phyloP scores from a whole-genome alignment of 92 coral and sea anemone species.

The Isaurus tuberculatus region DNA sequence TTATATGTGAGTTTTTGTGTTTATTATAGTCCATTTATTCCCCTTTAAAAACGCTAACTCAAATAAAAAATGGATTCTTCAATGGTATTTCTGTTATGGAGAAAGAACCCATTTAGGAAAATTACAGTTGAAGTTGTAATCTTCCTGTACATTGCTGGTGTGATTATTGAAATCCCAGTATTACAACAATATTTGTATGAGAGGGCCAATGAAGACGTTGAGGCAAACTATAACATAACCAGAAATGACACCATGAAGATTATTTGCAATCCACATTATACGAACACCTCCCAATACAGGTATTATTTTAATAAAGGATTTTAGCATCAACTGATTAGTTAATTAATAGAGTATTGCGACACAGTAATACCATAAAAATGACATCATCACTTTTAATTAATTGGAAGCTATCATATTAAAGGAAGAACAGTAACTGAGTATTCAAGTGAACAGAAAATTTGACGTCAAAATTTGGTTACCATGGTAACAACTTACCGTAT shows the following conservation, averaged over 20 bases:
- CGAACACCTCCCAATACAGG: constrained; percentile 58
- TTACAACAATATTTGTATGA: constrained; percentile 86
- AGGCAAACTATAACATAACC: constrained; percentile 11
- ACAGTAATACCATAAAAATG: too few relatives aligned
- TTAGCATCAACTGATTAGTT: not conserved
- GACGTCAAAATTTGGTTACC: too few relatives aligned
- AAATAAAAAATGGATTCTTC: not conserved
- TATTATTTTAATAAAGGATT: not conserved
- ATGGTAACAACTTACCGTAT: too few relatives aligned
- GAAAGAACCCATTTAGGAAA: constrained; percentile 69
- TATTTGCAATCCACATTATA: constrained; percentile 50
- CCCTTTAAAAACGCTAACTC: too few relatives aligned
- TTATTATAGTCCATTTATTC: too few relatives aligned
- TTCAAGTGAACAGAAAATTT: too few relatives aligned
- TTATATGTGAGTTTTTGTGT: too few relatives aligned
- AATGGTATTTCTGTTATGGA: constrained; percentile 35
- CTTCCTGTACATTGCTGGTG: constrained; percentile 76
- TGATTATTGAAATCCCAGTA: constrained; percentile 78
- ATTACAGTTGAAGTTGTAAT: constrained; percentile 84
- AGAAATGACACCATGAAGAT: constrained; percentile 49
- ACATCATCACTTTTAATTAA: too few relatives aligned
- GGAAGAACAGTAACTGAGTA: too few relatives aligned
- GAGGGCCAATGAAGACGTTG: constrained; percentile 70
- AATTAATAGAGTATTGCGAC: too few relatives aligned
- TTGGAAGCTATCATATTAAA: too few relatives aligned